Evolutionary conservation across 2,888 invertebrate genomes (phyloP).

Genomic region (Eristalis pertinax): DNA sequence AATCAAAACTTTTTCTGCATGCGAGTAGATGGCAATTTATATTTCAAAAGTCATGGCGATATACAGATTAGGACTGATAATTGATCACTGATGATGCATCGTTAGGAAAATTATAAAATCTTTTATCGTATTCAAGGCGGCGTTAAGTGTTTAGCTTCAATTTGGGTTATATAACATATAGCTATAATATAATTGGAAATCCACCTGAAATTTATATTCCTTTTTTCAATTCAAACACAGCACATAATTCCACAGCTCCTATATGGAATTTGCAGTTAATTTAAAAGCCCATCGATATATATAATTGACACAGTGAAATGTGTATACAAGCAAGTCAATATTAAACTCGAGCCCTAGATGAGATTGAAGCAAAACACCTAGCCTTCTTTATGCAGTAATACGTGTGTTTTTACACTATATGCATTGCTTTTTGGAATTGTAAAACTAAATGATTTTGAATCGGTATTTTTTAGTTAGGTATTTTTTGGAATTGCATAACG

Average conservation of each 20-base stretch:
- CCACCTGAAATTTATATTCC: background rate
- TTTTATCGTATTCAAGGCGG: constrained; percentile 8
- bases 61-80: constrained; percentile 11
- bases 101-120: constrained; percentile 1
- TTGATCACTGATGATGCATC: constrained; percentile 34
- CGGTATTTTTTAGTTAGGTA: background rate
- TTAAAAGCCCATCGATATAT: too few relatives aligned
- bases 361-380: constrained; percentile 36
- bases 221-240: background rate
- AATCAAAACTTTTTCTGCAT: constrained; percentile 61
- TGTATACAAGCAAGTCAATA: background rate
- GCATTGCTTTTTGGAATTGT: background rate
- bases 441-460: background rate
- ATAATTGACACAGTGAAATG: background rate
- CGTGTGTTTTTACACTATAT: background rate
- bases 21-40: constrained; percentile 43
- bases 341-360: background rate
- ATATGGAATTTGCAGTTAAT: too few relatives aligned
- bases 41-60: background rate
- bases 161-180: background rate
- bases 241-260: too few relatives aligned
- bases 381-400: constrained; percentile 1
- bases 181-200: background rate
- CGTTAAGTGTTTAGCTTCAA: constrained; percentile 32
- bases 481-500: background rate